A percentile compares a stretch with the other conserved stretches of the same genome.
phyloP scores from a whole-genome alignment of 2,797 vertebrate species.

The Picus viridis region DNA sequence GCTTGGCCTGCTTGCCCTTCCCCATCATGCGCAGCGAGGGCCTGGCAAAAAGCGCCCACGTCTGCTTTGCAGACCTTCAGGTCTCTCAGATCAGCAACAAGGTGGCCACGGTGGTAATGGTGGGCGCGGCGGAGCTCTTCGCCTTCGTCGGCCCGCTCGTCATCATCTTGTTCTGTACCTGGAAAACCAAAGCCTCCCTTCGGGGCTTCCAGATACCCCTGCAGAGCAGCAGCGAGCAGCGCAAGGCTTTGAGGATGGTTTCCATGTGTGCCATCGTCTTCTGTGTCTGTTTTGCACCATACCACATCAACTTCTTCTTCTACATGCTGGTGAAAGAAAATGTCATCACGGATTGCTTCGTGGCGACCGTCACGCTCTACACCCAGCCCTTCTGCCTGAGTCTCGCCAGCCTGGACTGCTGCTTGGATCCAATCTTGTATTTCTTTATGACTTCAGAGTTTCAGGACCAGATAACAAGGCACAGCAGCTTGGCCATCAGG shows the following conservation, averaged over 20 bases:
- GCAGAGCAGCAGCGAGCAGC: slow-evolving; percentile 73
- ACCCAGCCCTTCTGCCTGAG: slow-evolving; percentile 88
- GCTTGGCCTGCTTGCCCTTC: slow-evolving; percentile 83
- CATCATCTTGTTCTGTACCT: slow-evolving; percentile 83
- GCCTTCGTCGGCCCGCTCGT: slow-evolving; percentile 85
- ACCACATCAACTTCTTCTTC: slow-evolving; percentile 90
- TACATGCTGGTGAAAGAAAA: slow-evolving; percentile 86
- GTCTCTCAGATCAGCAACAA: slow-evolving; percentile 54
- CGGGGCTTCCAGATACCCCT: slow-evolving; percentile 21
- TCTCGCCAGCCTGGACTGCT: slow-evolving; percentile 89
- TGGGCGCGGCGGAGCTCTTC: slow-evolving; percentile 79
- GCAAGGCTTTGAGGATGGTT: slow-evolving; percentile 86
- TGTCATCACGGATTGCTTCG: slow-evolving; percentile 77
- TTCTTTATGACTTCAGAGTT: slow-evolving; percentile 94
- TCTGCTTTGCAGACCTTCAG: slow-evolving; percentile 88
- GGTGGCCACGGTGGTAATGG: slow-evolving; percentile 72
- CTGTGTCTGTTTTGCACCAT: slow-evolving; percentile 89
- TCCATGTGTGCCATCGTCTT: slow-evolving; percentile 86
- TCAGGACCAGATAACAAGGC: slow-evolving; percentile 79
- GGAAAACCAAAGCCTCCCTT: slow-evolving; percentile 82
- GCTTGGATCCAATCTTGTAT: slow-evolving; percentile 89
- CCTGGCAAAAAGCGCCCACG: neutral
- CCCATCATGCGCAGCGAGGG: slow-evolving; percentile 76
- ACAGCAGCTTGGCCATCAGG: slow-evolving; percentile 62
- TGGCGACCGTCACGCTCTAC: slow-evolving; percentile 62